Conservation (phyloP, 1,140 invertebrate genomes). For the Hypsibius dujardini region DNA sequence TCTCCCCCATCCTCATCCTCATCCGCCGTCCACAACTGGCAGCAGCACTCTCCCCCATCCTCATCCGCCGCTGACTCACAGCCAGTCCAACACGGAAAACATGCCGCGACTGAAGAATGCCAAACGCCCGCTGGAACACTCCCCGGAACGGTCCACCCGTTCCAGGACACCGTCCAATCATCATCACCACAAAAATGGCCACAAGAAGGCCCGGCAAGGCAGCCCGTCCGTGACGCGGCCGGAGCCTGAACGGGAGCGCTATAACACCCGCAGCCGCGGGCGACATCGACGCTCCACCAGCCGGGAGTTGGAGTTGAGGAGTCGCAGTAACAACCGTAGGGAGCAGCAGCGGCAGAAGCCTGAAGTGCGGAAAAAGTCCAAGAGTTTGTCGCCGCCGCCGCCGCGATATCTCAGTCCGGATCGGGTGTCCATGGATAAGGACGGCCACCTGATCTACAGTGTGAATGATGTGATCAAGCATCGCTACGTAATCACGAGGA, state of each 20-base stretch:
- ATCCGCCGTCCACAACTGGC: too few species aligned
- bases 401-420: neutral
- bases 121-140: too few species aligned
- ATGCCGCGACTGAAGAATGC: too few species aligned
- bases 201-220: too few species aligned
- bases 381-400: neutral
- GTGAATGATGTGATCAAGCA: conserved; percentile 36
- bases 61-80: too few species aligned
- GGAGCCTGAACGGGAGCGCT: neutral
- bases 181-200: too few species aligned
- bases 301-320: neutral
- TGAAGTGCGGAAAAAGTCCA: neutral
- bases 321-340: neutral
- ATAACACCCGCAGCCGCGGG: conserved; percentile 4
- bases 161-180: too few species aligned
- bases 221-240: neutral
- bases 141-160: too few species aligned
- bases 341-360: neutral
- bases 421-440: conserved; percentile 30
- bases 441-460: conserved; percentile 40
- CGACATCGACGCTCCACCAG: neutral
- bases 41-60: too few species aligned
- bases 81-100: too few species aligned
- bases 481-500: conserved; percentile 36
- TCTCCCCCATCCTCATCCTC: too few species aligned